Evolutionary conservation across 2,797 vertebrate genomes (phyloP).

Genomic region (Rhadinocentrus ornatus): DNA sequence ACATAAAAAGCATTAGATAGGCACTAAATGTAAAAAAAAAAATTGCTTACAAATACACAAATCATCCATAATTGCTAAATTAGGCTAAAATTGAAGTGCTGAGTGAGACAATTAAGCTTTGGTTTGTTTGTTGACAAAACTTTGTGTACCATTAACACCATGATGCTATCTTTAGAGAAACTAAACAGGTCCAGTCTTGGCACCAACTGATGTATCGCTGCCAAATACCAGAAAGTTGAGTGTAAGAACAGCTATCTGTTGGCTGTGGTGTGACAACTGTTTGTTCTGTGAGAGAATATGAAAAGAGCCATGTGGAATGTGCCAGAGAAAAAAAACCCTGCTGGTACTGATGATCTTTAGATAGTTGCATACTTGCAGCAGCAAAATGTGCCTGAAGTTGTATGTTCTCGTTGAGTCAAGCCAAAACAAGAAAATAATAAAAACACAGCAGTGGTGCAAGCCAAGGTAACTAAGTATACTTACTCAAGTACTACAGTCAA

Average conservation of each 20-base stretch:
- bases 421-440: not conserved
- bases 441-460: too few species aligned
- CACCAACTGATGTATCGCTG: not conserved
- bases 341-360: conserved; percentile 17
- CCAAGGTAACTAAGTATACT: too few species aligned
- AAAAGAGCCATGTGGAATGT: conserved; percentile 17
- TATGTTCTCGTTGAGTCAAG: not conserved
- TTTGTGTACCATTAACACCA: not conserved
- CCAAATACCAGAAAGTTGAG: not conserved
- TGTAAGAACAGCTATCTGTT: not conserved
- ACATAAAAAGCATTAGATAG: too few species aligned
- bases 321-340: conserved; percentile 2
- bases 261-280: not conserved
- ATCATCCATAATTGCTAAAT: too few species aligned
- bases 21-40: too few species aligned
- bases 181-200: conserved; percentile 2
- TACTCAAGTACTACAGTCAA: too few species aligned
- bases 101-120: not conserved
- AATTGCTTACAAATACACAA: too few species aligned
- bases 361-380: not conserved
- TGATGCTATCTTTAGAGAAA: not conserved
- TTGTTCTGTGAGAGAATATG: not conserved
- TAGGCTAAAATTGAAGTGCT: too few species aligned
- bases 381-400: conserved; percentile 8
- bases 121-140: not conserved